Base-by-base conservation (phyloP, 2,113 vertebrate genomes). In the Pimephales promelas region DNA sequence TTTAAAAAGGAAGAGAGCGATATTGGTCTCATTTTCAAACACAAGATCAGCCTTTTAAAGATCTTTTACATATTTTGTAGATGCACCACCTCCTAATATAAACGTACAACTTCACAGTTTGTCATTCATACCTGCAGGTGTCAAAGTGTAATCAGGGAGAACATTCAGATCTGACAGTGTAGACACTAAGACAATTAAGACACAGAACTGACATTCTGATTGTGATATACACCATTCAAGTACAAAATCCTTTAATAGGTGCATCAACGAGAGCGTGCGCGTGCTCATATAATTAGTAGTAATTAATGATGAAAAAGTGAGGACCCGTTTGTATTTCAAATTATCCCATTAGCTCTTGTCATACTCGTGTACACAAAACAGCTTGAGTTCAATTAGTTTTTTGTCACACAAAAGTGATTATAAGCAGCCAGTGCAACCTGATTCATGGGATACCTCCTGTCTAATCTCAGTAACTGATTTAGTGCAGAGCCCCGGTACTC, bases 271-370 rank as follows among this genome's bases (percentile, higher is more conserved):
- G 94, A 95, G 95, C 94, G 95, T 95, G 95, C 96, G 96, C 96
- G 95, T 96, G 96, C 96, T 98, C 94, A 93, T 94, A 94, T 97
- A 98, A 99, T 99, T 98, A 99, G 97, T 95, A 93, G 96, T 99
- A 99, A 99, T 99, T 98, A 99, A 99, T 98, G 97, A 98, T 97
- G 94, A 96, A 95, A 97, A 96, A 97, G 96, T 95, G 94, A 96
- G 95, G 96, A 97, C 96, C 98, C 96, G 97, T 99, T 99, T 98
- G 98, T 97, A 97, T 97, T 97, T 98, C 97, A 99, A 99, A 99
- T 97, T 97, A 97, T 97, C 96, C 97, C 97, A 98, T 99, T 99
- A 99, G 96, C 97, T 96, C 96, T 95, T 98, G 97, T 98, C 97
- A 97, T 97, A 95, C 95, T 96, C 96, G 95, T 95, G 95, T 96